phyloP scores from a whole-genome alignment of 2,888 invertebrate genomes.

The Drosophila monieri region DNA sequence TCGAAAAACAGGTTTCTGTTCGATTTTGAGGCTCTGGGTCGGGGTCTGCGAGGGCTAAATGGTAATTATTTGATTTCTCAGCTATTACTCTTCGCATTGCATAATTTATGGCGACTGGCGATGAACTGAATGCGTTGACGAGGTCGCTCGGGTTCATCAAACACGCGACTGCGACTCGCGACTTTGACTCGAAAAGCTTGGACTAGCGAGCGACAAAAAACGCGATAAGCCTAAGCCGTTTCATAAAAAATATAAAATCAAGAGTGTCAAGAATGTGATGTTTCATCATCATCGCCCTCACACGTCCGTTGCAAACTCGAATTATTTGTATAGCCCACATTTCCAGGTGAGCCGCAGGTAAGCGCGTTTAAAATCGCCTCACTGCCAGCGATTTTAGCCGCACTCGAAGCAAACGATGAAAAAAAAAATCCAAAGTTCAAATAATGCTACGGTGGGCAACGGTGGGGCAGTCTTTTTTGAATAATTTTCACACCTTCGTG shows the following conservation, averaged over 20 bases:
- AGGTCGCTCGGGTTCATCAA: slow-evolving; percentile 18
- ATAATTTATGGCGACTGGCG: slow-evolving; percentile 29
- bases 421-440: slow-evolving; percentile 6
- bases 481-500: not conserved
- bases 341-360: not conserved
- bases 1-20: not conserved
- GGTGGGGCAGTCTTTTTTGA: not conserved
- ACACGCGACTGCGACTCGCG: slow-evolving; percentile 19
- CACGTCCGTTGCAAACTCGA: slow-evolving; percentile 2
- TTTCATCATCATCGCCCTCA: slow-evolving; percentile 34
- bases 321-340: slow-evolving; percentile 23
- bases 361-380: slow-evolving; percentile 21
- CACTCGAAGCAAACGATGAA: slow-evolving; percentile 14
- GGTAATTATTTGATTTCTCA: slow-evolving; percentile 14
- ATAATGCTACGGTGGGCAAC: slow-evolving; percentile 22
- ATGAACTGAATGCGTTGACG: slow-evolving; percentile 7
- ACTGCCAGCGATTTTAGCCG: slow-evolving; percentile 28
- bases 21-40: not conserved
- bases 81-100: slow-evolving; percentile 17
- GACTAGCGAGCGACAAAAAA: not conserved
- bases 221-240: slow-evolving; percentile 15
- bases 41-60: slow-evolving; percentile 4
- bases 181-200: not conserved
- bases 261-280: slow-evolving; percentile 32
- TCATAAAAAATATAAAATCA: slow-evolving; percentile 16